Conservation (phyloP, 2,113 vertebrate species). For the Willisornis vidua region DNA sequence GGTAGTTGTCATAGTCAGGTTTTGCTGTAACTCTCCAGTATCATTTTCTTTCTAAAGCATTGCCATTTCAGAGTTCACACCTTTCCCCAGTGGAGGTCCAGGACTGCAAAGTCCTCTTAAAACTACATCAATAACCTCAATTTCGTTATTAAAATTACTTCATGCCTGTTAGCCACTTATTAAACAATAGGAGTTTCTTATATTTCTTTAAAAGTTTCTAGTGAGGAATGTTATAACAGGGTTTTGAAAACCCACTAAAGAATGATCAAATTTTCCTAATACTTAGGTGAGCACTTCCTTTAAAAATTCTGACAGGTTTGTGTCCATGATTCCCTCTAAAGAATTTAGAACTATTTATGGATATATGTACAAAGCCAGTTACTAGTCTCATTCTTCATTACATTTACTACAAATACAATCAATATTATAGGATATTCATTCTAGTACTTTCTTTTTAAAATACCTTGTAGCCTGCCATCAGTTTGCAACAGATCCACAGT, state of each 20-base stretch:
- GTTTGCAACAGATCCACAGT: not conserved
- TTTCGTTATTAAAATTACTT: not conserved
- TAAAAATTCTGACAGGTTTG: not conserved
- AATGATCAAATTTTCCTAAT: not conserved
- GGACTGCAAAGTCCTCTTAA: not conserved
- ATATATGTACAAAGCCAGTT: not conserved
- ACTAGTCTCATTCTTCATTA: not conserved
- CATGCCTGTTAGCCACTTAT: not conserved
- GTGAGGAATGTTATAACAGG: not conserved
- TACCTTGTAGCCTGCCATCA: rapidly evolving
- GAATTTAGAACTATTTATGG: not conserved
- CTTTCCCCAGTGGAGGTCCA: not conserved
- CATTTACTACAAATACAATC: not conserved
- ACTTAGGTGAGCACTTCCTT: not conserved
- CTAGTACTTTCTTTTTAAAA: not conserved
- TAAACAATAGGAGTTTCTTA: not conserved
- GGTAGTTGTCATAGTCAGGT: not conserved
- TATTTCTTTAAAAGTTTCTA: not conserved
- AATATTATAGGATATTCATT: not conserved
- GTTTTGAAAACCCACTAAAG: not conserved
- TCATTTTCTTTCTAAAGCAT: not conserved
- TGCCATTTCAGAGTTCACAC: not conserved
- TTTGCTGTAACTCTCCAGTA: not conserved
- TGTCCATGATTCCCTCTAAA: not conserved
- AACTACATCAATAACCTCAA: not conserved